Conservation (phyloP, 2,888 invertebrate genomes). For the Proisotoma minuta region DNA sequence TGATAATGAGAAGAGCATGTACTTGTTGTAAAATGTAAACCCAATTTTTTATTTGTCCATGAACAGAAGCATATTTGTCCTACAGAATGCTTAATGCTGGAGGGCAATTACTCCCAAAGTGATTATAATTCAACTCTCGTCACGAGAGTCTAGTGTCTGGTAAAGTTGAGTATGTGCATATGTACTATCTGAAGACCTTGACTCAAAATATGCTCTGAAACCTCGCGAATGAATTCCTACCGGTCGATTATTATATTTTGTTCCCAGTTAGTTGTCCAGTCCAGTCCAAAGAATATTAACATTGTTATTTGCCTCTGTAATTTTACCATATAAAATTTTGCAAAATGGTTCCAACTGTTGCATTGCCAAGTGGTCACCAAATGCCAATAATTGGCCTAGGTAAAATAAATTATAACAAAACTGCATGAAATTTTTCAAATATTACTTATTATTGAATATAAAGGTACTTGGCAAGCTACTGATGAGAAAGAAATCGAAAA, state of each 20-base stretch:
- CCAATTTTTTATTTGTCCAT: no score
- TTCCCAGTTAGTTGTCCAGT: no score
- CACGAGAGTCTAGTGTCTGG: neutral
- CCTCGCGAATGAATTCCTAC: no score
- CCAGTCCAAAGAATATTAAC: neutral
- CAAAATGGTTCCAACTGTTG: neutral
- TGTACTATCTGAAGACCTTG: no score
- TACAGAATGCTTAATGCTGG: no score
- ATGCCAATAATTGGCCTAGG: conserved; percentile 72
- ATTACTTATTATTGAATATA: neutral
- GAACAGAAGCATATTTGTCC: no score
- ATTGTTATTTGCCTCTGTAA: neutral
- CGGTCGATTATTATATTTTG: no score
- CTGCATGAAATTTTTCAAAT: neutral
- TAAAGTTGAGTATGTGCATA: neutral
- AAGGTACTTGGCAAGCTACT: conserved; percentile 28
- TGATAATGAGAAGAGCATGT: no score
- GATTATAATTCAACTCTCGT: neutral
- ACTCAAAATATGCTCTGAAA: no score
- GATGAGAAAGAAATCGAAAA: conserved; percentile 51
- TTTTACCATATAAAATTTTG: neutral
- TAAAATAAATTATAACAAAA: neutral
- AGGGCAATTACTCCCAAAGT: no score
- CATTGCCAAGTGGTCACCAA: conserved; percentile 53
- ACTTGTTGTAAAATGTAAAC: no score